A percentile compares a stretch with the other conserved stretches of the same genome.
Conservation (phyloP, 2,888 invertebrate genomes). For the Phengaris arion region DNA sequence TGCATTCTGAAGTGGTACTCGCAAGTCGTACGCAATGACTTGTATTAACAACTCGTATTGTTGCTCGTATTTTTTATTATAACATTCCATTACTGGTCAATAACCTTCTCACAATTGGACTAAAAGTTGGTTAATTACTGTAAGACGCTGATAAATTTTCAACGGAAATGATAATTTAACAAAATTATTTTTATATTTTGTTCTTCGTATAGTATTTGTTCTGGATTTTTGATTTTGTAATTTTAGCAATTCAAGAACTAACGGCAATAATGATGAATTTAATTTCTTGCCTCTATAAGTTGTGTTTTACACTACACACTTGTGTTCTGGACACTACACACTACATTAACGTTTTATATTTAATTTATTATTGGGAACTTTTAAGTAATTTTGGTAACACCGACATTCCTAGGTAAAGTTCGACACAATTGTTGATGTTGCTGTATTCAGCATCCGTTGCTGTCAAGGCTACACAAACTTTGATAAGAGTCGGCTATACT, state of each 20-base stretch:
- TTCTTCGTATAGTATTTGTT: background rate
- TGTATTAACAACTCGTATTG: slow-evolving; percentile 26
- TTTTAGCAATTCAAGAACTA: background rate
- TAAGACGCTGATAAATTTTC: slow-evolving; percentile 9
- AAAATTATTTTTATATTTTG: background rate
- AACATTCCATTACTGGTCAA: slow-evolving; percentile 26
- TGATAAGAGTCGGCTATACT: slow-evolving; percentile 56
- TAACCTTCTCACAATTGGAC: slow-evolving; percentile 27
- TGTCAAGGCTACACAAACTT: slow-evolving; percentile 60
- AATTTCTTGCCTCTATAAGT: background rate
- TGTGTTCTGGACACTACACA: background rate
- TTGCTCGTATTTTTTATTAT: slow-evolving; percentile 24
- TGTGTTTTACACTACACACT: too few species aligned
- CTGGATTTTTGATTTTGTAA: background rate
- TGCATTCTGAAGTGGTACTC: slow-evolving; percentile 12
- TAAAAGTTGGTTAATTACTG: slow-evolving; percentile 20
- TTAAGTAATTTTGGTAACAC: background rate
- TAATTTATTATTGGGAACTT: background rate
- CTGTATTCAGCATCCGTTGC: slow-evolving; percentile 58
- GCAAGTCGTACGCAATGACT: slow-evolving; percentile 15
- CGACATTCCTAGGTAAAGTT: slow-evolving; percentile 11
- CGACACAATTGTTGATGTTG: slow-evolving; percentile 43
- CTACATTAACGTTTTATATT: background rate
- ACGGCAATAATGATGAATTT: background rate
- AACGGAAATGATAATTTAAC: slow-evolving; percentile 13